Conservation (phyloP, 64 coral and sea anemone species). For the Exaiptasia diaphana region DNA sequence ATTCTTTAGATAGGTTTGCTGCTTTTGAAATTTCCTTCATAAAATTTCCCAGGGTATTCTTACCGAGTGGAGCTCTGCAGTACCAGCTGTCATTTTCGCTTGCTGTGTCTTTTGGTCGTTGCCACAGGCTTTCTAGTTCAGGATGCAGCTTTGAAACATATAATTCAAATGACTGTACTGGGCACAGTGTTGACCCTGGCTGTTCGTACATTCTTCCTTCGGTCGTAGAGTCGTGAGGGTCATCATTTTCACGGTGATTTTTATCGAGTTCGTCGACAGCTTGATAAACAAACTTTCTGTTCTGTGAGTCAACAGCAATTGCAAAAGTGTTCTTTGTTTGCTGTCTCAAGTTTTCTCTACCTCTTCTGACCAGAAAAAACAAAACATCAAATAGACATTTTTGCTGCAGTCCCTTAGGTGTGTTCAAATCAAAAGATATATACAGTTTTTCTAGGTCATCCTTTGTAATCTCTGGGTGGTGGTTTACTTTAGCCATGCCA, state of each 20-base stretch:
- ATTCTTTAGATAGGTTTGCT: constrained; percentile 38
- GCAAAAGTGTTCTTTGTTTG: constrained; percentile 21
- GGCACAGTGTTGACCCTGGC: constrained; percentile 1
- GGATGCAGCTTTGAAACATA: constrained; percentile 40
- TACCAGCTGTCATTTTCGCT: constrained; percentile 40
- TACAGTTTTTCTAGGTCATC: constrained; percentile 41
- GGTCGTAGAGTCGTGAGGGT: constrained; percentile 50
- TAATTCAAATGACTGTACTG: constrained; percentile 41
- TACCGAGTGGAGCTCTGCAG: constrained; percentile 23
- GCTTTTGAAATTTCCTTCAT: constrained; percentile 46
- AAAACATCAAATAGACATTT: constrained; percentile 43
- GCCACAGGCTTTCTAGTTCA: constrained; percentile 24
- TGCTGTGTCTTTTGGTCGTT: constrained; percentile 30
- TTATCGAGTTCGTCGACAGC: constrained; percentile 50
- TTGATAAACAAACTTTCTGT: constrained; percentile 39
- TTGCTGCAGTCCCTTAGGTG: constrained; percentile 18
- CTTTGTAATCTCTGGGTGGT: constrained; percentile 12
- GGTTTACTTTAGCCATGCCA: constrained; percentile 17
- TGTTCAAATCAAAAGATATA: constrained; percentile 17
- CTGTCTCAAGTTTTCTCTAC: not conserved
- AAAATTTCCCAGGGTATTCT: constrained; percentile 25
- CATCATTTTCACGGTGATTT: constrained; percentile 26
- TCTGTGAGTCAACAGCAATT: constrained; percentile 24
- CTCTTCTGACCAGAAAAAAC: constrained; percentile 24
- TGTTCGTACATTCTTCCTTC: constrained; percentile 23